Percentiles rank a stretch among this genome's conserved stretches.
Conservation (phyloP, 2,113 vertebrate species). For the Phrynocephalus versicolor region DNA sequence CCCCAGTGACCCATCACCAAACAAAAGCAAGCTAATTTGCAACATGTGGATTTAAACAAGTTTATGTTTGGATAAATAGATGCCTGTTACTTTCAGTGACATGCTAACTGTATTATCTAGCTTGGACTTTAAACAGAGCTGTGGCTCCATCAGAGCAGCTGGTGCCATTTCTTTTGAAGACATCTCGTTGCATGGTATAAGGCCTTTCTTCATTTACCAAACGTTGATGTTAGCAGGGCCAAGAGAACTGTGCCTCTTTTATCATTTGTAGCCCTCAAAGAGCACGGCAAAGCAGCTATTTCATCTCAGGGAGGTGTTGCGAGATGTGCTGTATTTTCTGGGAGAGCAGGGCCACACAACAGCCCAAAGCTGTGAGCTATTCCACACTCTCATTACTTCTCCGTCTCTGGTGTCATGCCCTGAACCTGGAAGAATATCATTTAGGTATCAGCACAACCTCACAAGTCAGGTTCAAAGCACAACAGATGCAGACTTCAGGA, state of each 20-base stretch:
- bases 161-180: no score
- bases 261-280: background rate
- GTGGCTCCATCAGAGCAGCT: background rate
- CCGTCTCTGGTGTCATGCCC: background rate
- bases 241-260: background rate
- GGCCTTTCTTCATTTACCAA: background rate
- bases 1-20: no score
- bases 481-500: background rate
- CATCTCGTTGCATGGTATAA: no score
- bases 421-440: background rate
- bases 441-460: background rate
- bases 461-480: background rate
- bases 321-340: background rate
- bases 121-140: background rate
- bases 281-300: background rate
- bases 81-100: no score
- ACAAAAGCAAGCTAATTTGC: no score
- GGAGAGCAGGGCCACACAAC: background rate
- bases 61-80: no score
- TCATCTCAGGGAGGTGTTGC: background rate
- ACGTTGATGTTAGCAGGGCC: background rate
- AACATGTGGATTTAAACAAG: no score
- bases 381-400: background rate
- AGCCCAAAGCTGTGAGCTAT: background rate
- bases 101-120: no score